Base-by-base conservation (phyloP, 2,113 vertebrate genomes). In the Prionailurus viverrinus region DNA sequence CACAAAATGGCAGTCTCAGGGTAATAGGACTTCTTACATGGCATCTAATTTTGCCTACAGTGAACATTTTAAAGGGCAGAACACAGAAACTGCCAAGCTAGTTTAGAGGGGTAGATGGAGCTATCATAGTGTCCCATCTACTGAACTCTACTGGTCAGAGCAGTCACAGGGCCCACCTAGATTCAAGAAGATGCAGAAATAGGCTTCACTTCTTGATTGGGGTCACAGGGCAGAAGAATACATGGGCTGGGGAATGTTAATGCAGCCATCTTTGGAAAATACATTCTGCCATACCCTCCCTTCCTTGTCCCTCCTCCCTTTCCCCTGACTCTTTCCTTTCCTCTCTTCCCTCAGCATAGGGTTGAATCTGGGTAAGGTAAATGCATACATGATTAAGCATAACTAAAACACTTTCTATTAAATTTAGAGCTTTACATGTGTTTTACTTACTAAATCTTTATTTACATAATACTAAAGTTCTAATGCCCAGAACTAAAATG, bases 391-490 rank as follows among this genome's bases (percentile, higher is more conserved):
- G 8, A 45, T 48, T 80, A 79, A 53, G 39, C 7, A 58, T 36
- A 29, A 78, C 14, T 76, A 1, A 48, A 25, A 23, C 1, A 74
- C 4, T 74, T 90, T 23, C 29, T 80, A 76, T 23, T 81, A 36
- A 63, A 58, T 73, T 82, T 87, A 78, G 29, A 78, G 45, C 10
- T 95, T 89, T 66, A 66, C 11, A 63, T 68, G 10, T 71, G 41
- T 58, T 92, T 92, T 91, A n/a, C 23, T 39, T 82, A 33, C 21
- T 63, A 74, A 41, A 23, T 80, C 39, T 61, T 88, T 68, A n/a
- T 68, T 86, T 85, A 65, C 68, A 79, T 74, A 94, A 79, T 78
- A 96, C 82, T 68, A 29, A 91, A 80, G 13, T 11, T 92, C 53
- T 95, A 0, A 0, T 94, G 78, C 55, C 36, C 71, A 55, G 83